These are phyloP conservation scores for Microcaecilia unicolor DNA, from an alignment of 2,797 vertebrate species.

Conservation along the genomic window DNA sequence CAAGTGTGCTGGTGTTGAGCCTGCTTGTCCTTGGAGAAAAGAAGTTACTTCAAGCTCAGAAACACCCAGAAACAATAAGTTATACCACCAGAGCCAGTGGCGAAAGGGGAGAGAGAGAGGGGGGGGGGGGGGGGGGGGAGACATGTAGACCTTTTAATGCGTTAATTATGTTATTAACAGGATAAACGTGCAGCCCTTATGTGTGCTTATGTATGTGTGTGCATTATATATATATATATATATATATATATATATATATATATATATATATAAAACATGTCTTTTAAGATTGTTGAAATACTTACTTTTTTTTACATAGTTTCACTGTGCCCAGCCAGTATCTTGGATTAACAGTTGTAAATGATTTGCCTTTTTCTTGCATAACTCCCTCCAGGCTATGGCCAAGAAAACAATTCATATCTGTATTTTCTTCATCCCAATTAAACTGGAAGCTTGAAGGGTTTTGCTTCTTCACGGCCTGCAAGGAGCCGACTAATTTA, in stretches of 20 bases:
- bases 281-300: constrained; percentile 9
- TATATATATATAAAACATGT: not conserved
- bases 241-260: not conserved
- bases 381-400: constrained; percentile 51
- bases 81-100: no score
- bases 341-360: constrained; percentile 35
- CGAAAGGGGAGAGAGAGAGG: no score
- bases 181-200: no score
- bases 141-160: no score
- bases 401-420: constrained; percentile 51
- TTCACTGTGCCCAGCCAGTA: constrained; percentile 65
- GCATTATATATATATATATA: no score
- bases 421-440: constrained; percentile 50
- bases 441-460: constrained; percentile 64
- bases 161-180: no score
- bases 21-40: no score
- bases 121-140: no score
- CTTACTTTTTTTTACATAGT: constrained; percentile 46
- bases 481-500: constrained; percentile 31
- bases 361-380: constrained; percentile 23
- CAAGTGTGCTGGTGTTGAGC: no score
- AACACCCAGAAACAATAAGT: no score
- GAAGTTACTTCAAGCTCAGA: no score
- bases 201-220: no score
- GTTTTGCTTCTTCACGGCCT: constrained; percentile 16